Evolutionary conservation across 2,888 invertebrate species (phyloP).

Genomic region (Agrochola lota): DNA sequence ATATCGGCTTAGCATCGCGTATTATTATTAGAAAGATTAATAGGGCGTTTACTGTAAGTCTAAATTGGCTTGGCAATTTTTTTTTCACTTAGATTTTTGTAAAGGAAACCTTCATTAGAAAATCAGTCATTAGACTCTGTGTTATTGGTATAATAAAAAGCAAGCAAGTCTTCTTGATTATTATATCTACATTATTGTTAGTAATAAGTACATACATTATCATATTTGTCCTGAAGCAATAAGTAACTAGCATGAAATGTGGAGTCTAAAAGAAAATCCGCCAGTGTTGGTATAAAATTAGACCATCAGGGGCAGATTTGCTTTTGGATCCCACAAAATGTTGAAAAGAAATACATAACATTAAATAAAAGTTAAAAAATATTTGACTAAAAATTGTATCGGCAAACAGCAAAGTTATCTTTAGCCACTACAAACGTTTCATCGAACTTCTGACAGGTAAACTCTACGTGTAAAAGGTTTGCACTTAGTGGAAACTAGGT

Average conservation of each 20-base stretch:
- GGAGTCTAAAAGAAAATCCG: too few relatives aligned
- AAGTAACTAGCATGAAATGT: not conserved
- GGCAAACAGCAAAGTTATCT: conserved; percentile 25
- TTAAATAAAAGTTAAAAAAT: not conserved
- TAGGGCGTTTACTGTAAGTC: not conserved
- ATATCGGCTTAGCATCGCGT: not conserved
- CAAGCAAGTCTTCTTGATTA: not conserved
- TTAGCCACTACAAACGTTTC: conserved; percentile 17
- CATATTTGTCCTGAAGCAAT: not conserved
- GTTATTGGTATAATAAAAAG: not conserved
- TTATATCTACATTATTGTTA: not conserved
- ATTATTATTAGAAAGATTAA: not conserved
- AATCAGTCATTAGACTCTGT: not conserved
- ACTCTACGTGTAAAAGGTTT: conserved; percentile 38
- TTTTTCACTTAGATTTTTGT: too few relatives aligned
- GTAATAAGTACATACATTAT: not conserved
- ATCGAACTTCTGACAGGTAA: conserved; percentile 45
- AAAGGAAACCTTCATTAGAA: not conserved
- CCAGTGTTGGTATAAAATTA: too few relatives aligned
- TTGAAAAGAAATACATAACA: not conserved
- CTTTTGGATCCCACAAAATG: too few relatives aligned
- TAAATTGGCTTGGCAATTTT: not conserved
- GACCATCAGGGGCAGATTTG: too few relatives aligned
- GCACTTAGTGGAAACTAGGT: conserved; percentile 57
- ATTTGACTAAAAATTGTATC: conserved; percentile 6